phyloP scores from a whole-genome alignment of 2,113 vertebrate genomes.

The Sisor rabdophorus region DNA sequence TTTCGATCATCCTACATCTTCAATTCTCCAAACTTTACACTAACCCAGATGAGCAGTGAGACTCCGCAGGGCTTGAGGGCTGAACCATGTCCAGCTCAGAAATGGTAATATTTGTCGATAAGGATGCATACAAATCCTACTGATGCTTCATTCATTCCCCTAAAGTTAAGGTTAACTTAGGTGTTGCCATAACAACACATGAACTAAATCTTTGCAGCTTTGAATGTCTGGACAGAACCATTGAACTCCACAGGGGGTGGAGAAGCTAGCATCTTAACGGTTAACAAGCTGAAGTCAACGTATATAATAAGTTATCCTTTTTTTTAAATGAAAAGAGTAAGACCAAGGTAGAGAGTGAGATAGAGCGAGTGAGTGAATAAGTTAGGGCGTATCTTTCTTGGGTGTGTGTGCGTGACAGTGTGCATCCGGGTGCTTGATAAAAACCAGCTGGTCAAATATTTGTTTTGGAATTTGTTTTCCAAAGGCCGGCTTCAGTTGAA shows the following conservation, averaged over 20 bases:
- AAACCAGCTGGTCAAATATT: constrained; percentile 49
- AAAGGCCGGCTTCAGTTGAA: constrained; percentile 32
- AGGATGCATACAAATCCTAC: constrained; percentile 28
- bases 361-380: constrained; percentile 4
- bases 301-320: not conserved
- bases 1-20: no score
- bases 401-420: constrained; percentile 31
- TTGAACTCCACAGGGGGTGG: constrained; percentile 2
- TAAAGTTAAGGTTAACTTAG: constrained; percentile 50
- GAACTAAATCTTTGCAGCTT: constrained; percentile 29
- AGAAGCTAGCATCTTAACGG: not conserved
- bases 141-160: constrained; percentile 35
- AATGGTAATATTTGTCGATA: constrained; percentile 43
- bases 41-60: constrained; percentile 16
- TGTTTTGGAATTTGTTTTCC: constrained; percentile 42
- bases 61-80: not conserved
- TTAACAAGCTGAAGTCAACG: not conserved
- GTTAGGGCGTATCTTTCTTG: not conserved
- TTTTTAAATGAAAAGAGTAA: not conserved
- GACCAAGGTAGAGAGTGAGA: not conserved
- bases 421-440: constrained; percentile 41
- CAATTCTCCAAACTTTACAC: not conserved
- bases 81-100: not conserved
- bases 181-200: constrained; percentile 56
- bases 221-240: constrained; percentile 12